Evolutionary conservation across 2,113 vertebrate genomes (phyloP).

Genomic region (Myotis davidii): DNA sequence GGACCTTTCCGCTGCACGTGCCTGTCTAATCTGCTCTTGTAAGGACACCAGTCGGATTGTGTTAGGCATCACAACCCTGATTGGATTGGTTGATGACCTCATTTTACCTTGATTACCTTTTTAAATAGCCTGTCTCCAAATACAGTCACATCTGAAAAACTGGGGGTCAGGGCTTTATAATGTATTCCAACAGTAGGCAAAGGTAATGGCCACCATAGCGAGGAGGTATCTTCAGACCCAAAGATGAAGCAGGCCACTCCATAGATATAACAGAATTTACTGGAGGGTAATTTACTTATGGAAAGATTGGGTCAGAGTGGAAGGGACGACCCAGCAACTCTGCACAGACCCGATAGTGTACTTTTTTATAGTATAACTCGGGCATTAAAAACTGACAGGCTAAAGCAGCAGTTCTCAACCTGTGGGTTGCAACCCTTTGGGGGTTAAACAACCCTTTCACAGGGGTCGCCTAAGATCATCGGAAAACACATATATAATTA

Average conservation of each 20-base stretch:
- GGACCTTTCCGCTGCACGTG: not conserved
- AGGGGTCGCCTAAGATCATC: too few species aligned
- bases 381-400: not conserved
- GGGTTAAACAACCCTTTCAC: too few species aligned
- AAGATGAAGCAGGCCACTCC: not conserved
- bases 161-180: not conserved
- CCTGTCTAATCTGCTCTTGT: not conserved
- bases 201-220: not conserved
- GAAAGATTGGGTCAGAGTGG: not conserved
- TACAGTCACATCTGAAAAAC: not conserved
- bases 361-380: not conserved
- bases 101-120: not conserved
- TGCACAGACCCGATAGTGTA: not conserved
- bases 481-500: too few species aligned
- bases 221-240: not conserved
- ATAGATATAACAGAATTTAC: not conserved
- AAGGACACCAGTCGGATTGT: not conserved
- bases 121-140: not conserved
- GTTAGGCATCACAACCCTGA: too few species aligned
- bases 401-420: not conserved
- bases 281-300: not conserved
- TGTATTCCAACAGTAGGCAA: not conserved
- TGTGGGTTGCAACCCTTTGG: too few species aligned
- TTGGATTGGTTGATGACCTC: not conserved
- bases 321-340: not conserved